phyloP scores from a whole-genome alignment of 2,113 vertebrate genomes.

The Capra hircus region DNA sequence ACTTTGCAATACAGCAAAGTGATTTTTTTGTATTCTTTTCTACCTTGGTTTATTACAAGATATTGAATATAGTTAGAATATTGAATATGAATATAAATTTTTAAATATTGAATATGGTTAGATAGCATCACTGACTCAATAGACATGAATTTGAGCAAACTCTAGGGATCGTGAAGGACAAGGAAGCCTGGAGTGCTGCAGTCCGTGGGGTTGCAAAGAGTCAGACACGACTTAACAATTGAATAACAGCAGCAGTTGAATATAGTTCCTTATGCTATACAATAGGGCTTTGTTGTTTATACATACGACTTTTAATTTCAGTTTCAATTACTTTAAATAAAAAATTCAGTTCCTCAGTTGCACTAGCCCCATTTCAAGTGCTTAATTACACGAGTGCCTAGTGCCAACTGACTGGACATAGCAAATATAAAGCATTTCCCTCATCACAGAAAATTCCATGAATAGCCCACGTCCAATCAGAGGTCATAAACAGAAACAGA shows the following conservation, averaged over 20 bases:
- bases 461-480: not conserved
- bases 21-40: not conserved
- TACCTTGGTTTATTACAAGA: not conserved
- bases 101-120: not conserved
- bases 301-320: not conserved
- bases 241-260: not conserved
- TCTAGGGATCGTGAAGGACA: not conserved
- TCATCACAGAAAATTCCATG: not conserved
- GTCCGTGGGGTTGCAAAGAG: not conserved
- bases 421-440: not conserved
- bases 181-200: not conserved
- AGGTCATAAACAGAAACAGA: not conserved
- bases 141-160: not conserved
- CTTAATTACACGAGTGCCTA: not conserved
- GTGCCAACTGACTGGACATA: too few relatives aligned
- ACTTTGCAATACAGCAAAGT: not conserved
- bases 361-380: not conserved
- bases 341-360: not conserved
- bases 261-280: not conserved
- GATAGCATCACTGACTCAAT: not conserved
- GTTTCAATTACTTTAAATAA: not conserved
- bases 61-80: not conserved
- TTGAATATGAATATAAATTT: not conserved
- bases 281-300: not conserved
- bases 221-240: not conserved